A percentile compares a stretch with the other conserved stretches of the same genome.
Conservation (phyloP, 2,113 vertebrate species). For the Stictonetta naevosa region DNA sequence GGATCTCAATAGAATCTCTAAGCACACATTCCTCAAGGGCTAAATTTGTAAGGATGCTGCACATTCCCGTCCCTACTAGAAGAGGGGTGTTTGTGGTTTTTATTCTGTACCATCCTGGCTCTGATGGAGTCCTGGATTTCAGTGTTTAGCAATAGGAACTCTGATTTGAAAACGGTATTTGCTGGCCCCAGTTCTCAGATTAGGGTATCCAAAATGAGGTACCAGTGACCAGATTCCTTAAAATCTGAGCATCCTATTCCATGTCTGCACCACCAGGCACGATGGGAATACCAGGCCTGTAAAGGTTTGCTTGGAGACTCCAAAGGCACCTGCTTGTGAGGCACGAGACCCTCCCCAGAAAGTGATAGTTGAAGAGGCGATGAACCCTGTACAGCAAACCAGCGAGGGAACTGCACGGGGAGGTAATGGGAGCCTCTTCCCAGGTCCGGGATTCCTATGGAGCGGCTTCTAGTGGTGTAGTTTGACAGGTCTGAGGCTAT, state of each 20-base stretch:
- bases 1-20: background rate
- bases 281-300: background rate
- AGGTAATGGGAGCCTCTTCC: background rate
- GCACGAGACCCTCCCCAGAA: background rate
- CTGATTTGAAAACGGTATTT: background rate
- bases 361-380: background rate
- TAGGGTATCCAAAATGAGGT: background rate
- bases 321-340: background rate
- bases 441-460: background rate
- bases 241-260: background rate
- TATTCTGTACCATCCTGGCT: background rate
- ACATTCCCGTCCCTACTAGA: background rate
- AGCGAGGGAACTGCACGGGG: accelerated
- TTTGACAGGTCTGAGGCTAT: background rate
- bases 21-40: background rate
- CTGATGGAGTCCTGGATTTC: background rate
- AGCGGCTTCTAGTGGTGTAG: background rate
- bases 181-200: background rate
- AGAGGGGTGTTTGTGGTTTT: background rate
- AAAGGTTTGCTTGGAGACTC: background rate
- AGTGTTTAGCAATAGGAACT: background rate
- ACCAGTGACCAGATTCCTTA: background rate
- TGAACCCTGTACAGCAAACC: background rate
- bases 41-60: background rate
- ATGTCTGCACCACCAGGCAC: background rate